These are phyloP conservation scores for Mixornis gularis DNA, from an alignment of 2,113 vertebrate species.

Conservation along the genomic window DNA sequence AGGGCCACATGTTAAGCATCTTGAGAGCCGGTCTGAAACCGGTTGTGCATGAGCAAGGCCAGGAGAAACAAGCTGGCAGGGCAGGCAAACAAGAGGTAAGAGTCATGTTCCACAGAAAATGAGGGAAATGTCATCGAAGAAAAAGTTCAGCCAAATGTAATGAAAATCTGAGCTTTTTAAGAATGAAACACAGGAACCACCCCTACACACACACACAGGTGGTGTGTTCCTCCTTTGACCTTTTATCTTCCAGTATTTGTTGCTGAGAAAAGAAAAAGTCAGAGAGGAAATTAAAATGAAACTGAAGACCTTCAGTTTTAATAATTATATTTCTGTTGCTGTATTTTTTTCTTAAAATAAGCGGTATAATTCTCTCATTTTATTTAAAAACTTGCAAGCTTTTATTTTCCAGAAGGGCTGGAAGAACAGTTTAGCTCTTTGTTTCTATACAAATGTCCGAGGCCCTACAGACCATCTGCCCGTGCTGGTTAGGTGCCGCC, in stretches of 20 bases:
- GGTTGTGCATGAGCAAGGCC: no score
- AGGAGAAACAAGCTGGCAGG: neutral
- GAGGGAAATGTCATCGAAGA: neutral
- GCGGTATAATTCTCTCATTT: neutral
- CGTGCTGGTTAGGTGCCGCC: neutral
- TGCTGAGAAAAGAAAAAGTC: neutral
- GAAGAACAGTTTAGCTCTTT: neutral
- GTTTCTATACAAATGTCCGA: neutral
- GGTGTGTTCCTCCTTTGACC: neutral
- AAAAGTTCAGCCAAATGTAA: neutral
- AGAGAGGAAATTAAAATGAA: neutral
- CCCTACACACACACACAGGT: accelerated
- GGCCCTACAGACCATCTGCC: accelerated
- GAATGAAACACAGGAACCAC: neutral
- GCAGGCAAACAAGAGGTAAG: neutral
- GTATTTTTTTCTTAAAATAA: neutral
- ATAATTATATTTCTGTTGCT: neutral
- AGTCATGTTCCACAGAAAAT: neutral
- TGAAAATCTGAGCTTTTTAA: neutral
- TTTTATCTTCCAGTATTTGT: neutral
- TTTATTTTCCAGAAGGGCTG: neutral
- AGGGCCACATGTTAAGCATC: accelerated
- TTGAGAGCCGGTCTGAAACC: neutral
- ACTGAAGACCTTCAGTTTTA: neutral
- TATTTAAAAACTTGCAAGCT: neutral